Base-by-base conservation (phyloP, 1,140 invertebrate species). In the Brachionus plicatilis region DNA sequence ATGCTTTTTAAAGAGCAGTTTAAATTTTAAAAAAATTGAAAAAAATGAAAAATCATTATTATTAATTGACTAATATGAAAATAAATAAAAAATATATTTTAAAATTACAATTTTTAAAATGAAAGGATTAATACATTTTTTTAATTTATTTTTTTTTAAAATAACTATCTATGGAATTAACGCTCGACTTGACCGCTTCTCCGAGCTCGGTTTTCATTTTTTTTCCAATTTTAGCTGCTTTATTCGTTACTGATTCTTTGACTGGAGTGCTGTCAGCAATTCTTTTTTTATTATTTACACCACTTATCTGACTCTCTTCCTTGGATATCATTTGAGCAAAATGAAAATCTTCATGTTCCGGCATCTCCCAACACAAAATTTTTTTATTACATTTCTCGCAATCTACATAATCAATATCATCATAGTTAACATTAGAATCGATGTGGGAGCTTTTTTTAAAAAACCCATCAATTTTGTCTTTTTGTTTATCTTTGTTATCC, bases 291-390 rank as follows among this genome's bases (percentile, higher is more conserved):
- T n/a, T 70, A 24, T 17, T 27, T n/a, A 70, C 1, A 12, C 3
- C 5, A 76, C 27, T 53, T 14, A 9, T 29, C 17, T 50, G n/a
- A 27, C 24, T 37, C 27, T 65, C 20, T 82, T 82, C 50, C 9
- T 45, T 33, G 11, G 79, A 82, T 27, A 82, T 1, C 53, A 43
- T 60, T 47, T 65, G 82, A 17, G 90, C 90, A 86, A 89, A 87
- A 85, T 90, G 90, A 86, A 87, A 90, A 84, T 90, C 90, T 76
- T 86, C 84, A 87, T 90, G 90, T 86, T 90, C 90, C 33, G 88
- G 88, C 85, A 90, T 86, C 72, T 90, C 88, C 88, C 88, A 89
- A 17, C 87, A 85, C 14, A 86, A 66, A 45, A 90, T 86, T 11
- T 76, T 50, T 66, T 87, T 85, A 43, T 86, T 86, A 86, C 90